Evolutionary conservation across 2,113 vertebrate genomes (phyloP).

Genomic region (Cygnus atratus): DNA sequence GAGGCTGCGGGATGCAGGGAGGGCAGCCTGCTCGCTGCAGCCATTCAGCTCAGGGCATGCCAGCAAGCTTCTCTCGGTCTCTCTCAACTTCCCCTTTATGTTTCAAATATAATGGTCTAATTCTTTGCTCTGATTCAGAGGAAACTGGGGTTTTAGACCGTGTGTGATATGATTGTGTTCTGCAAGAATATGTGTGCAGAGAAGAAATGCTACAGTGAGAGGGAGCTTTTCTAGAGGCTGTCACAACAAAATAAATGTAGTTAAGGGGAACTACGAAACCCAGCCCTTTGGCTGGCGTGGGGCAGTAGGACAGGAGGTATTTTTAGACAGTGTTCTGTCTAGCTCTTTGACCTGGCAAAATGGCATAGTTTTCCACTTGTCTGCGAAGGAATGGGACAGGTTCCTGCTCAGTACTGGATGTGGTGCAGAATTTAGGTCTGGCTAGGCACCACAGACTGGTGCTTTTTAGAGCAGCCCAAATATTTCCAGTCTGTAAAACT

Average conservation of each 20-base stretch:
- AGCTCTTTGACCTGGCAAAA: neutral
- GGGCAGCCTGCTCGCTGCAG: neutral
- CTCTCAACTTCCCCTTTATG: conserved; percentile 62
- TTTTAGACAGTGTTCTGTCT: neutral
- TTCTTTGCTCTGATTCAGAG: conserved; percentile 60
- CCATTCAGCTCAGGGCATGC: neutral
- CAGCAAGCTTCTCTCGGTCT: neutral
- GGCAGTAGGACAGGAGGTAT: neutral
- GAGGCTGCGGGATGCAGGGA: conserved; percentile 3
- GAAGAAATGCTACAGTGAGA: conserved; percentile 36
- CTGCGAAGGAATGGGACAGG: neutral
- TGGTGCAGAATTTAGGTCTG: neutral
- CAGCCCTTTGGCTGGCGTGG: neutral
- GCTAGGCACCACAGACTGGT: neutral
- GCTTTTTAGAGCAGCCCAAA: neutral
- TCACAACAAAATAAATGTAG: neutral
- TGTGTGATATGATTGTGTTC: conserved; percentile 67
- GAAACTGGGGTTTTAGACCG: conserved; percentile 42
- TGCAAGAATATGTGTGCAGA: conserved; percentile 3
- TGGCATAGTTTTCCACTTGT: neutral
- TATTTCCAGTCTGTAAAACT: neutral
- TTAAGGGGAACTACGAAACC: neutral
- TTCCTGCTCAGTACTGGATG: neutral
- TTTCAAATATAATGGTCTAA: conserved; percentile 54
- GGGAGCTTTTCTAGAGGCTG: conserved; percentile 5